Evolutionary conservation across 2,797 vertebrate genomes (phyloP).

Genomic region (Mastacembelus armatus): DNA sequence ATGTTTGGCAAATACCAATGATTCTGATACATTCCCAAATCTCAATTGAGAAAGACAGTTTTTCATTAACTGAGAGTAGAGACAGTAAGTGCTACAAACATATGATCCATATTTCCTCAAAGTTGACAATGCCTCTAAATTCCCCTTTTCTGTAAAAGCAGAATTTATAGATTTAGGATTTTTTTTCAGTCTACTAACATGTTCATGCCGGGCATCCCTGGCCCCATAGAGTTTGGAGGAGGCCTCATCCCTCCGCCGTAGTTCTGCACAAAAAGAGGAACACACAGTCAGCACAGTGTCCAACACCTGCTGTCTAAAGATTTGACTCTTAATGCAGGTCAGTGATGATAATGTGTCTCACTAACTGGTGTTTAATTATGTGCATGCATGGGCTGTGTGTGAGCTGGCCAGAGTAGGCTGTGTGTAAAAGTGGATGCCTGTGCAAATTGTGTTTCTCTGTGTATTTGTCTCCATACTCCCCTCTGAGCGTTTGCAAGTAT

Average conservation of each 20-base stretch:
- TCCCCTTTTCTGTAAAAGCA: too few relatives aligned
- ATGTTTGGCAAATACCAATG: too few relatives aligned
- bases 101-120: too few relatives aligned
- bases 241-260: conserved; percentile 90
- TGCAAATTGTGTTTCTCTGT: conserved; percentile 9
- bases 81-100: too few relatives aligned
- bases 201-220: conserved; percentile 90
- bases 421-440: conserved; percentile 24
- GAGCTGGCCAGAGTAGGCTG: too few relatives aligned
- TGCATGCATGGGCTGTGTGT: conserved; percentile 40
- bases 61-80: too few relatives aligned
- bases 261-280: conserved; percentile 79
- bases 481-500: conserved; percentile 55
- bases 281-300: conserved; percentile 43
- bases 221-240: conserved; percentile 90
- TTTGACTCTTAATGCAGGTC: conserved; percentile 68
- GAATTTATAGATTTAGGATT: too few relatives aligned
- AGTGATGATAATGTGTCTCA: conserved; percentile 53
- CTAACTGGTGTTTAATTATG: conserved; percentile 63
- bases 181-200: conserved; percentile 81
- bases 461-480: conserved; percentile 21
- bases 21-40: too few relatives aligned
- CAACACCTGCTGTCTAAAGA: conserved; percentile 56
- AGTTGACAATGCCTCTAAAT: too few relatives aligned
- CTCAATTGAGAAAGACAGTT: too few relatives aligned